Percentiles rank a stretch among this genome's conserved stretches.
These are phyloP conservation scores for Puffinus mauretanicus DNA, from an alignment of 2,113 vertebrate genomes.

Conservation along the genomic window DNA sequence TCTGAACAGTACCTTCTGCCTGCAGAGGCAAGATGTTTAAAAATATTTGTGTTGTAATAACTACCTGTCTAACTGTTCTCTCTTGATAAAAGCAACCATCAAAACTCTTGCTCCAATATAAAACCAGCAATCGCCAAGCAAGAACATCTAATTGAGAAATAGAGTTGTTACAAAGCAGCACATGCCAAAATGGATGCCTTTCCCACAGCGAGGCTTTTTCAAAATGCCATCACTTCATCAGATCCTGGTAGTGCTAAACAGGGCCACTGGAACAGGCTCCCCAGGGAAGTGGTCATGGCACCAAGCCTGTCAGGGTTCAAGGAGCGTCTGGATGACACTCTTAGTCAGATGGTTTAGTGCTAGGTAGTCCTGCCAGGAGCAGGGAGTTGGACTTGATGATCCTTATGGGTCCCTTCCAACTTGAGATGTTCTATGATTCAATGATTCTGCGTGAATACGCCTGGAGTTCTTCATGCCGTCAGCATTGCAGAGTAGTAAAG, in stretches of 20 bases:
- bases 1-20: neutral
- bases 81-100: neutral
- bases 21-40: neutral
- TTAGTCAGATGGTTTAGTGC: neutral
- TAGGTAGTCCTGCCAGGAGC: neutral
- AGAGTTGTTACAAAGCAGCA: neutral
- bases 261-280: neutral
- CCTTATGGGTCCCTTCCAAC: neutral
- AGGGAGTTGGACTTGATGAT: neutral
- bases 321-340: rapidly evolving
- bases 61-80: neutral
- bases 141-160: neutral
- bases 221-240: neutral
- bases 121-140: neutral
- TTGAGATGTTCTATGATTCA: neutral
- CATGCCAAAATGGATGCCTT: neutral
- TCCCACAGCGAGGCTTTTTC: neutral
- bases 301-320: neutral
- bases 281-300: no score
- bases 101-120: neutral
- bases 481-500: neutral
- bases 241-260: neutral
- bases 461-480: neutral
- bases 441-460: neutral
- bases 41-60: neutral